Evolutionary conservation across 2,113 vertebrate genomes (phyloP).

Genomic region (Oncorhynchus masou): DNA sequence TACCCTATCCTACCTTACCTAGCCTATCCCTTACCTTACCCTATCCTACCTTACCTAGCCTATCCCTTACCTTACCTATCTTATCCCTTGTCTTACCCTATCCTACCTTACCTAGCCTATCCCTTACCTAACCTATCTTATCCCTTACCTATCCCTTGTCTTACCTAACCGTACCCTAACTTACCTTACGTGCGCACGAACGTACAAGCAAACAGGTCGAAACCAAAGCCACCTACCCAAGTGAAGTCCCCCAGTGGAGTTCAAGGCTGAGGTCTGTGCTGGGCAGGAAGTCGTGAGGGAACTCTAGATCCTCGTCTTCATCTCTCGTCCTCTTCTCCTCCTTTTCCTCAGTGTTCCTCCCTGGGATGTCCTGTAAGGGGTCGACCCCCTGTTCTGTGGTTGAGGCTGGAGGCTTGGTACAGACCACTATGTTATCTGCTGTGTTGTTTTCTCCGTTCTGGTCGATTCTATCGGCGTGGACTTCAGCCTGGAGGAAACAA

Average conservation of each 20-base stretch:
- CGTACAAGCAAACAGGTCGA: not conserved
- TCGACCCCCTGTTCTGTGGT: slow-evolving; percentile 30
- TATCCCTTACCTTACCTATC: too few species aligned
- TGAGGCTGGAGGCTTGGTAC: slow-evolving; percentile 40
- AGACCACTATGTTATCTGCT: slow-evolving; percentile 34
- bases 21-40: too few species aligned
- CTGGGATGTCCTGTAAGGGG: slow-evolving; percentile 12
- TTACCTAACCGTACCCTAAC: too few species aligned
- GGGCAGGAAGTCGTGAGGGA: slow-evolving; percentile 78
- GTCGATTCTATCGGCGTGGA: slow-evolving; percentile 41
- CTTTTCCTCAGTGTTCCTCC: slow-evolving; percentile 55
- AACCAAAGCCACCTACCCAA: slow-evolving; percentile 60
- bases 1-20: too few species aligned
- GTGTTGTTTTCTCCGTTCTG: slow-evolving; percentile 27
- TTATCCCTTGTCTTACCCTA: too few species aligned
- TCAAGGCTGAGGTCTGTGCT: slow-evolving; percentile 76
- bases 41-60: too few species aligned
- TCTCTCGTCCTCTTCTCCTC: slow-evolving; percentile 43
- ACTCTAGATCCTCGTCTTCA: slow-evolving; percentile 73
- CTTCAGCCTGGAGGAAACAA: slow-evolving; percentile 52
- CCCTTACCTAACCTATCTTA: too few species aligned
- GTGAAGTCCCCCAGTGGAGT: slow-evolving; percentile 72
- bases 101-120: too few species aligned
- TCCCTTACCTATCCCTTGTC: too few species aligned
- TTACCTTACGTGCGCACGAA: too few species aligned